Percentiles rank a stretch among this genome's conserved stretches.
Conservation (phyloP, 2,113 vertebrate species). For the Terrapene triunguis region DNA sequence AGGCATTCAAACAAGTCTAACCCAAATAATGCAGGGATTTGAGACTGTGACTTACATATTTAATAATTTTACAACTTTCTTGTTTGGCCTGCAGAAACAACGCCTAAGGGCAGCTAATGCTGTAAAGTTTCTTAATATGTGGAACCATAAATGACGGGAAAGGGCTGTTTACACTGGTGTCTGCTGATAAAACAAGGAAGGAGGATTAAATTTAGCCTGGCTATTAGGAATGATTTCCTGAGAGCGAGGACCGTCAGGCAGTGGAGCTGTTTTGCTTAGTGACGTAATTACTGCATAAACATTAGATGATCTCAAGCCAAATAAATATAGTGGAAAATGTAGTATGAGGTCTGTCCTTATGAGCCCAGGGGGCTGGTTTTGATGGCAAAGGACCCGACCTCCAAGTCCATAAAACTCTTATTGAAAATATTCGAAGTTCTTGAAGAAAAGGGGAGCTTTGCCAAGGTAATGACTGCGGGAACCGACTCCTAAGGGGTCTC, state of each 20-base stretch:
- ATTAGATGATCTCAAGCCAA: slow-evolving; percentile 56
- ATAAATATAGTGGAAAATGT: slow-evolving; percentile 74
- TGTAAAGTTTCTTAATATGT: fast-evolving
- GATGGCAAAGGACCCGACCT: neutral
- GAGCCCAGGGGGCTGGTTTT: slow-evolving; percentile 52
- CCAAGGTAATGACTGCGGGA: neutral
- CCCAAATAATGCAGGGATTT: slow-evolving; percentile 4
- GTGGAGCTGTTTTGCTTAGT: slow-evolving; percentile 73
- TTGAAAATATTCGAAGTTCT: neutral
- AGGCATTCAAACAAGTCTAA: neutral
- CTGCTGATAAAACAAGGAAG: neutral
- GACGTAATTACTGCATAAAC: slow-evolving; percentile 75
- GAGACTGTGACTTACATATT: neutral
- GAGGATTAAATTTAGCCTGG: slow-evolving; percentile 68
- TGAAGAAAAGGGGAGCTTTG: neutral
- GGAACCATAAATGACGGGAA: neutral
- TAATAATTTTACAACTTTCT: no score
- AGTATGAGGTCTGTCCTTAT: slow-evolving; percentile 68
- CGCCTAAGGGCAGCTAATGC: neutral
- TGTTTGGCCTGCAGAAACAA: neutral
- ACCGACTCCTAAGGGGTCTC: neutral
- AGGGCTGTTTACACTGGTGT: neutral
- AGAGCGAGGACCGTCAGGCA: slow-evolving; percentile 68
- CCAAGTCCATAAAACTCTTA: slow-evolving; percentile 15
- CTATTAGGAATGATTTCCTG: slow-evolving; percentile 73